Base-by-base conservation (phyloP, 2,888 invertebrate species). In the Leptopilina drosophilae region DNA sequence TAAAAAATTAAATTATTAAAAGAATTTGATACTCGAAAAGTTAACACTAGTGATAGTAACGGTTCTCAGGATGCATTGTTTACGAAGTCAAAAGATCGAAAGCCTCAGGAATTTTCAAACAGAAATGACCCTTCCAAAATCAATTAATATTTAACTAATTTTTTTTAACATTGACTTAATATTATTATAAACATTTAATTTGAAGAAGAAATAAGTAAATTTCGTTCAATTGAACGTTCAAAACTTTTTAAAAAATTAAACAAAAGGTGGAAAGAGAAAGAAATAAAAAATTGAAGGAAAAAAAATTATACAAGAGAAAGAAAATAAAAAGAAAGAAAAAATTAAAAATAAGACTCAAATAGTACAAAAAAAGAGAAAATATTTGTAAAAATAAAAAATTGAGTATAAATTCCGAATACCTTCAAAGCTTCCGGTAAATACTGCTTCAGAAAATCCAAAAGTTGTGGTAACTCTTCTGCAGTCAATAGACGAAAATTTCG, bases 401-500 rank as follows among this genome's bases (percentile, higher is more conserved):
- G 5, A 33, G 5, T 33, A 33, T 33, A 33, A 33, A 33, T 15
- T 67, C 15, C 7, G 33, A 14, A 92, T 94, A 97, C 97, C 95
- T 97, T 97, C 89, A 97, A 94, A 90, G 97, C 96, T 93, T 96
- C 96, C 91, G 97, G 97, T 93, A 97, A 94, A 94, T 95, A 96
- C 93, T 95, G 94, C 91, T 95, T 95, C 92, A 97, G 94, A 92
- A 95, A 94, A 92, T 96, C 95, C 92, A 96, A 94, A 92, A 97
- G 95, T 92, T 95, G 95, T 91, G 96, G 95, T 93, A 97, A 95
- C 94, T 97, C 96, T 92, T 96, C 95, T 94, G 96, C 95, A 93
- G 95, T 93, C 92, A 96, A 95, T 94, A 97, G 95, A 94, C 96
- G 95, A 94, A 97, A 97, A 94, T 96, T 95, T 94, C 95, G 87